Evolutionary conservation across 2,888 invertebrate species (phyloP).

Genomic region (Asteroscopus sphinx): DNA sequence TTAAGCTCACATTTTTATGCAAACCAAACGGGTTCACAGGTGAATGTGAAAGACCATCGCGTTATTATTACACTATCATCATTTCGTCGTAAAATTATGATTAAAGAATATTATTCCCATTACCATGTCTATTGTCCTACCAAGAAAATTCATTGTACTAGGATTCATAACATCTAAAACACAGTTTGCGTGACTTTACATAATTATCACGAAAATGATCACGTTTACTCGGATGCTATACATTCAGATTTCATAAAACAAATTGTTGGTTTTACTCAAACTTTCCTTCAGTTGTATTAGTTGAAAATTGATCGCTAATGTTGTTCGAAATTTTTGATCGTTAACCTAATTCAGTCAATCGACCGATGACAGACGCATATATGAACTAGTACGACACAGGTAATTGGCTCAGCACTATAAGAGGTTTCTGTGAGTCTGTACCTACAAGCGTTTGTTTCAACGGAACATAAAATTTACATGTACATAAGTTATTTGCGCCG

Average conservation of each 20-base stretch:
- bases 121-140: conserved; percentile 51
- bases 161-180: conserved; percentile 69
- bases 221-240: conserved; percentile 77
- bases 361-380: conserved; percentile 26
- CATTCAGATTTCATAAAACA: conserved; percentile 85
- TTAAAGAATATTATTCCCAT: conserved; percentile 46
- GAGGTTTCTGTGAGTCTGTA: conserved; percentile 41
- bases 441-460: conserved; percentile 70
- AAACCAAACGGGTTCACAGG: conserved; percentile 25
- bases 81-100: conserved; percentile 32
- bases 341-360: conserved; percentile 71
- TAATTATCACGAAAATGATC: conserved; percentile 83
- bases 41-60: conserved; percentile 30
- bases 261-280: conserved; percentile 86
- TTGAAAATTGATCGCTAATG: conserved; percentile 86
- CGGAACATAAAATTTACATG: conserved; percentile 86
- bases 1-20: conserved; percentile 50
- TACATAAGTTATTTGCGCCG: conserved; percentile 82
- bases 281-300: conserved; percentile 84
- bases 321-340: conserved; percentile 78
- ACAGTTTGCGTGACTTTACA: conserved; percentile 82
- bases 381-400: conserved; percentile 18
- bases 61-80: conserved; percentile 23
- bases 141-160: conserved; percentile 62
- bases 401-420: conserved; percentile 50